phyloP scores from a whole-genome alignment of 1,140 invertebrate species.

The Nixonia krombeini region DNA sequence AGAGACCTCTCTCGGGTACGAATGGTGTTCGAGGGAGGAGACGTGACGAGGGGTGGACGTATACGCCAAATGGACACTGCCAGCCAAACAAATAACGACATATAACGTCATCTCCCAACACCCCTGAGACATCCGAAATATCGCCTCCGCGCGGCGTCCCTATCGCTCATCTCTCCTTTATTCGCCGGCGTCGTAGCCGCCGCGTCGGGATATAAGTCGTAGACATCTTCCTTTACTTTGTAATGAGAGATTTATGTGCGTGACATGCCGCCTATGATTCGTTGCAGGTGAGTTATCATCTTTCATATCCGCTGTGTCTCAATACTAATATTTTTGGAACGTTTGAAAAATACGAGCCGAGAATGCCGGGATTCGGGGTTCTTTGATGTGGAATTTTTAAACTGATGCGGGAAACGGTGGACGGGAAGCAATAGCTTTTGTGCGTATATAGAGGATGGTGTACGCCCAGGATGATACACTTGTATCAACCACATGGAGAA shows the following conservation, averaged over 20 bases:
- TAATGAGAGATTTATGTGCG: constrained; percentile 27
- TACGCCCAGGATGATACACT: not conserved
- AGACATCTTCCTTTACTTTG: constrained; percentile 14
- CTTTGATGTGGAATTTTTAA: constrained; percentile 13
- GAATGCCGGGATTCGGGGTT: not conserved
- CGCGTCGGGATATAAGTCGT: constrained; percentile 25
- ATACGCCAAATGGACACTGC: constrained; percentile 28
- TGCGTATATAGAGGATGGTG: not conserved
- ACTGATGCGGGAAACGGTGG: not conserved
- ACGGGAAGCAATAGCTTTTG: not conserved
- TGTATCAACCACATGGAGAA: too few relatives aligned
- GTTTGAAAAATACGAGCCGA: constrained; percentile 3
- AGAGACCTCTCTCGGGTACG: constrained; percentile 53
- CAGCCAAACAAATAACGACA: constrained; percentile 51
- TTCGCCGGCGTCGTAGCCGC: constrained; percentile 3
- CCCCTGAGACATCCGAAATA: constrained; percentile 25
- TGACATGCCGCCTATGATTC: not conserved
- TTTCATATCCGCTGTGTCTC: not conserved
- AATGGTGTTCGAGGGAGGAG: constrained; percentile 42
- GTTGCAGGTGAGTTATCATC: constrained; percentile 13
- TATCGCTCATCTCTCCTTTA: constrained; percentile 12
- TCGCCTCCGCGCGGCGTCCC: constrained; percentile 9
- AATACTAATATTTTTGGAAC: not conserved
- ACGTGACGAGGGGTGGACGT: constrained; percentile 47
- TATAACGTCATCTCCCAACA: constrained; percentile 25